Evolutionary conservation across 1,140 invertebrate genomes (phyloP).

Genomic region (Aphelenchoides besseyi): DNA sequence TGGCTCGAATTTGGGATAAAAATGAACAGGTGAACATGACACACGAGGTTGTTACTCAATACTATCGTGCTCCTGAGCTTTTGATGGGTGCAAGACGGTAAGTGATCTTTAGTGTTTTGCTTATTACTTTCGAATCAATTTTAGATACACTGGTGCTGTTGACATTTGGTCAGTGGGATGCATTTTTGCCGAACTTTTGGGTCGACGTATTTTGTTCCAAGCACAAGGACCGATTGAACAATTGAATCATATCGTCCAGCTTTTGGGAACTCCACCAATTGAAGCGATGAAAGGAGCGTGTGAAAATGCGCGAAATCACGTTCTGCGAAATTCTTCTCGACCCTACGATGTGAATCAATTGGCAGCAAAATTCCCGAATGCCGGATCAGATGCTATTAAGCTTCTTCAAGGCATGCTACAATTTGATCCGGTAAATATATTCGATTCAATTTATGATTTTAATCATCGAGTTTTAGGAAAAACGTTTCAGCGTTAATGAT

Average conservation of each 20-base stretch:
- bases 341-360: constrained; percentile 63
- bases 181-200: constrained; percentile 93
- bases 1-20: constrained; percentile 83
- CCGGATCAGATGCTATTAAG: constrained; percentile 91
- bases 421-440: constrained; percentile 83
- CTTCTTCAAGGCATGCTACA: constrained; percentile 94
- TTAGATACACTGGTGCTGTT: constrained; percentile 72
- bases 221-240: constrained; percentile 89
- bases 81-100: constrained; percentile 65
- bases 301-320: constrained; percentile 87
- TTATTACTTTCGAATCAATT: too few relatives aligned
- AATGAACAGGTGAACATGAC: constrained; percentile 91
- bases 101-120: constrained; percentile 29
- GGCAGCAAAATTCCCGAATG: constrained; percentile 18
- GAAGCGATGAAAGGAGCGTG: constrained; percentile 94
- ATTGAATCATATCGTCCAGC: constrained; percentile 91
- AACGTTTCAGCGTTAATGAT: constrained; percentile 86
- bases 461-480: constrained; percentile 70
- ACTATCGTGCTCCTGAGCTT: constrained; percentile 75
- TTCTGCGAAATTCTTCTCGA: constrained; percentile 81
- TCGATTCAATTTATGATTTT: constrained; percentile 23
- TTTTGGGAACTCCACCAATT: constrained; percentile 85
- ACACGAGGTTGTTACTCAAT: constrained; percentile 80
- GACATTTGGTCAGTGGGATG: constrained; percentile 99
- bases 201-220: constrained; percentile 91